Conservation (phyloP, 2,113 vertebrate species). For the Penelope pileata region DNA sequence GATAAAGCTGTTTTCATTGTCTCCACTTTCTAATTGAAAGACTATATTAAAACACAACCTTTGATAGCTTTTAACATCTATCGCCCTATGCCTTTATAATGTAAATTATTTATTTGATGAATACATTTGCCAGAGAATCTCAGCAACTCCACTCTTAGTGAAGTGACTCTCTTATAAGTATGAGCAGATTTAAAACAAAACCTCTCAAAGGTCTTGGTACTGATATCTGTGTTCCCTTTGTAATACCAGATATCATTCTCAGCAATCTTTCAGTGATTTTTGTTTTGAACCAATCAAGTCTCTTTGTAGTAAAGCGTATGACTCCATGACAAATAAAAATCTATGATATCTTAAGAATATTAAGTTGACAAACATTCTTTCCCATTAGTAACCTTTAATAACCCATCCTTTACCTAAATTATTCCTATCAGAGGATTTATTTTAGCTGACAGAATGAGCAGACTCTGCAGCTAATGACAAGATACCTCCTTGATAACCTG, state of each 20-base stretch:
- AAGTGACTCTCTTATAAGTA: not conserved
- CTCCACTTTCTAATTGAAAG: not conserved
- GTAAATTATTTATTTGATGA: slow-evolving; percentile 75
- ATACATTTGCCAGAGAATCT: slow-evolving; percentile 42
- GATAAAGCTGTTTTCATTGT: not conserved
- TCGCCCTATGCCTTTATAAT: slow-evolving; percentile 52
- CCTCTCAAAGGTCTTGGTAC: not conserved
- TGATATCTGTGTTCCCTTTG: not conserved
- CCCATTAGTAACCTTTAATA: slow-evolving; percentile 50
- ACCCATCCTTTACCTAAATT: not conserved
- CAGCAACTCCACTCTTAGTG: not conserved
- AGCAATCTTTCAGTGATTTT: not conserved
- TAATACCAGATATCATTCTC: not conserved
- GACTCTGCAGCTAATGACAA: not conserved
- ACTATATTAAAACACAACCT: not conserved
- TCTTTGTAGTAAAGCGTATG: slow-evolving; percentile 32
- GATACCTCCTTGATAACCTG: not conserved
- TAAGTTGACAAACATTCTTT: slow-evolving; percentile 41
- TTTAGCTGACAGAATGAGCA: not conserved
- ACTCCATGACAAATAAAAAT: slow-evolving; percentile 66
- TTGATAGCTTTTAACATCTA: slow-evolving; percentile 33
- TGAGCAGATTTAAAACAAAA: slow-evolving; percentile 10
- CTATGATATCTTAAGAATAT: slow-evolving; percentile 26
- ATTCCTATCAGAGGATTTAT: not conserved
- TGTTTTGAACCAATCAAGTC: not conserved